A percentile compares a stretch with the other conserved stretches of the same genome.
Conservation (phyloP, 2,888 invertebrate species). For the Aethes cnicana region DNA sequence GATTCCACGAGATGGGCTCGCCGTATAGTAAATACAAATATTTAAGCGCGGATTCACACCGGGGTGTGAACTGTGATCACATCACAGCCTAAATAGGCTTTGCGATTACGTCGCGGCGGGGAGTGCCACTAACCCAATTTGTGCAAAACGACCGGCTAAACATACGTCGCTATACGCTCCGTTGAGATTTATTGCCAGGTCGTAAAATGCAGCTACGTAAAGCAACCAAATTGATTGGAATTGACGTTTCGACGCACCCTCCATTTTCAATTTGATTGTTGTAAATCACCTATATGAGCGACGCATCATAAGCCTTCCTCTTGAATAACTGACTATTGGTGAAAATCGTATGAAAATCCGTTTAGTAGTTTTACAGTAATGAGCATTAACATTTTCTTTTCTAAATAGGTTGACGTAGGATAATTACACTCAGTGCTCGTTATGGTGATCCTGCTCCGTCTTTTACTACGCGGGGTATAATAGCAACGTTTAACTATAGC, state of each 20-base stretch:
- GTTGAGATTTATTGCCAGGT: constrained; percentile 64
- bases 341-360: too few relatives aligned
- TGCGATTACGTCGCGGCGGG: constrained; percentile 65
- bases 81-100: constrained; percentile 64
- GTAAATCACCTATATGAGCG: too few relatives aligned
- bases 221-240: constrained; percentile 53
- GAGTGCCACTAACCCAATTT: constrained; percentile 74
- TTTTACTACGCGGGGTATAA: too few relatives aligned
- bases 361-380: too few relatives aligned
- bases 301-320: too few relatives aligned
- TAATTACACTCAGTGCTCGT: too few relatives aligned
- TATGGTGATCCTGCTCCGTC: too few relatives aligned
- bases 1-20: background rate
- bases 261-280: constrained; percentile 19
- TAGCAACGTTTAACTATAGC: too few relatives aligned
- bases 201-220: constrained; percentile 63
- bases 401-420: too few relatives aligned
- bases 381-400: too few relatives aligned
- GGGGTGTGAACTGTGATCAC: constrained; percentile 66
- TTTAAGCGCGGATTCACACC: constrained; percentile 63
- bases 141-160: constrained; percentile 68
- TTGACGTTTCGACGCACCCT: constrained; percentile 33
- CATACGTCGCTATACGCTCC: constrained; percentile 61
- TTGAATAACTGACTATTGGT: too few relatives aligned
- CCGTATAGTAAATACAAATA: constrained; percentile 49